Base-by-base conservation (phyloP, 2,888 invertebrate species). In the Leucophenga maculata region DNA sequence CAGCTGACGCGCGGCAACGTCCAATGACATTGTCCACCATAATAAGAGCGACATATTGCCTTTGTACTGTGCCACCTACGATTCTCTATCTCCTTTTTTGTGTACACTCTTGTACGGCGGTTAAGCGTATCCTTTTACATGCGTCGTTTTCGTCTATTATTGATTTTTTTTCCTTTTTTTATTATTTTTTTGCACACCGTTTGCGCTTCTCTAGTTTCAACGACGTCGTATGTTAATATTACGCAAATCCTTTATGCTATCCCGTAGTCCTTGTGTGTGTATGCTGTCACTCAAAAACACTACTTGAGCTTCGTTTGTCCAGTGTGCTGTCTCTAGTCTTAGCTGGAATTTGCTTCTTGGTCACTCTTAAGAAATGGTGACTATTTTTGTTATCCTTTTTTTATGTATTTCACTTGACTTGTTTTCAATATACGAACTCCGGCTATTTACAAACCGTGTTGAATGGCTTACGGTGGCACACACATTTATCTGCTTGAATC, bases 81-180 rank as follows among this genome's bases (percentile, higher is more conserved):
- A 46, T 26, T 3, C 11, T 39, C 39, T 39, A 11, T 39, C 11
- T 39, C 8, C 8, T 32, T 32, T 32, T 32, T 8, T 32, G n/a
- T 32, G 4, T 62, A 14, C n/a, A 3, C 16, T 16, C 14, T 50
- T 18, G 2, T 50, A 11, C 48, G 46, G 48, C 46, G 22, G 22
- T 59, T 31, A 31, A 26, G 26, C 26, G 67, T 80, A 80, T 82
- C 80, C 79, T 71, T 73, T 82, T 82, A 82, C 80, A 80, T 78
- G 74, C 72, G 78, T 39, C 22, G 62, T 46, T 46, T 39, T 39
- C 18, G 39, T 68, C 77, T 69, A 65, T 68, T 82, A 80, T 80
- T 80, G 80, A 80, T 80, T 80, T 80, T 75, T 59, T 52, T 60
- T 39, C 20, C 55, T 31, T 44, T 9, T 65, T 9, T 68, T 59